Conservation (phyloP, 2,888 invertebrate genomes). For the Lymantria dispar region DNA sequence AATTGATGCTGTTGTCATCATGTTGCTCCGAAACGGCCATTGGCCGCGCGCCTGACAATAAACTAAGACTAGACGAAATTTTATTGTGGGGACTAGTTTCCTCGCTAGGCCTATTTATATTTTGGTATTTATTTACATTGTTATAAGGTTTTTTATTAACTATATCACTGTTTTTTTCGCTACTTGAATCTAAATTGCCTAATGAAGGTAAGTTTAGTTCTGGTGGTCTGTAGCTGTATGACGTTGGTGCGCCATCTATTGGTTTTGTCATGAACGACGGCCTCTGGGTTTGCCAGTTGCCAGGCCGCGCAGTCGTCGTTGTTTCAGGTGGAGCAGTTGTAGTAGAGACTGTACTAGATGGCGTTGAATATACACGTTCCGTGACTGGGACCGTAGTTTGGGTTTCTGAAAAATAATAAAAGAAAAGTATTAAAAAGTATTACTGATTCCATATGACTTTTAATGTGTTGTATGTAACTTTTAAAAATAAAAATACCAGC, state of each 20-base stretch:
- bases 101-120: constrained; percentile 77
- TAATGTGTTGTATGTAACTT: no score
- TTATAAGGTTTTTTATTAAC: constrained; percentile 80
- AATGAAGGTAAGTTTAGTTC: constrained; percentile 72
- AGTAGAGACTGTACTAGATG: constrained; percentile 54
- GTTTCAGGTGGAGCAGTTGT: constrained; percentile 52
- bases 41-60: constrained; percentile 73
- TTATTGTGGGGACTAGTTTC: constrained; percentile 82
- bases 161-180: constrained; percentile 82
- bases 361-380: constrained; percentile 61
- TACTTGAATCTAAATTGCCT: constrained; percentile 74
- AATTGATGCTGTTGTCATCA: constrained; percentile 71
- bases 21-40: constrained; percentile 77
- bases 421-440: no score
- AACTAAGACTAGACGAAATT: constrained; percentile 82
- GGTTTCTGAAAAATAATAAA: constrained; percentile 55
- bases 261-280: constrained; percentile 80
- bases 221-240: constrained; percentile 72
- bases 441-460: no score
- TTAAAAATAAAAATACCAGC: no score
- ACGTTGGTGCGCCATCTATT: constrained; percentile 74
- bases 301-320: constrained; percentile 57
- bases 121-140: constrained; percentile 82
- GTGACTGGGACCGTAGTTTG: constrained; percentile 56
- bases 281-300: constrained; percentile 65